Evolutionary conservation across 64 coral and sea anemone genomes (phyloP).

Genomic region (Actinia equina): DNA sequence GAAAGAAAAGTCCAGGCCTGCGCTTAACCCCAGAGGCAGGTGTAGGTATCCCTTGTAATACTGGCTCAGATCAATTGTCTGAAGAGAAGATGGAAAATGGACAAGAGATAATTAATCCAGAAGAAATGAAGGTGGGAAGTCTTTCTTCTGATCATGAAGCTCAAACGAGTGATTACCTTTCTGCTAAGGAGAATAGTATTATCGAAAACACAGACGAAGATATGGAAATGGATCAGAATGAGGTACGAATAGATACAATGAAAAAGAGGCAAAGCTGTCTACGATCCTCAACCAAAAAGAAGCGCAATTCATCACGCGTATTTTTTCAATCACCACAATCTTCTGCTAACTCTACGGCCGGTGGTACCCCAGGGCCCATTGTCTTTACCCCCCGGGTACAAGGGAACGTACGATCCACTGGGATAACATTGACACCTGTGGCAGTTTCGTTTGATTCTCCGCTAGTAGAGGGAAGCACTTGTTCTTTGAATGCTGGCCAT

Average conservation of each 20-base stretch:
- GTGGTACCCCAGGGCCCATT: slow-evolving; percentile 1
- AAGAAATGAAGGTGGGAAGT: neutral
- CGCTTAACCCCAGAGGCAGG: slow-evolving; percentile 39
- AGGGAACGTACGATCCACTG: neutral
- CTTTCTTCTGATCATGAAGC: neutral
- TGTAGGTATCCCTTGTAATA: neutral
- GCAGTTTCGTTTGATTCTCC: slow-evolving; percentile 17
- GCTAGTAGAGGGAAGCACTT: neutral
- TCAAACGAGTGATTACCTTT: neutral
- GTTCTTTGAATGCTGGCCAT: neutral
- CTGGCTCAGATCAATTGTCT: neutral
- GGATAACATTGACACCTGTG: neutral
- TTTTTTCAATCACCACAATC: slow-evolving; percentile 3
- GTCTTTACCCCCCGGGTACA: neutral
- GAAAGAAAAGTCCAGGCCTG: slow-evolving; percentile 25
- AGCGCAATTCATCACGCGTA: slow-evolving; percentile 15
- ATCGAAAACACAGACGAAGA: neutral
- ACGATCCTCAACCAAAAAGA: neutral
- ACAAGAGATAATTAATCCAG: neutral
- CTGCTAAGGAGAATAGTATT: neutral
- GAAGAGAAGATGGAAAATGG: neutral
- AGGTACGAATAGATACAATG: neutral
- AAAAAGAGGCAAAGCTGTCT: neutral
- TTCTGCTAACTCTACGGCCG: neutral
- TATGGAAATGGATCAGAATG: neutral